These are phyloP conservation scores for Anarsia innoxiella DNA, from an alignment of 2,888 invertebrate species.

Conservation along the genomic window DNA sequence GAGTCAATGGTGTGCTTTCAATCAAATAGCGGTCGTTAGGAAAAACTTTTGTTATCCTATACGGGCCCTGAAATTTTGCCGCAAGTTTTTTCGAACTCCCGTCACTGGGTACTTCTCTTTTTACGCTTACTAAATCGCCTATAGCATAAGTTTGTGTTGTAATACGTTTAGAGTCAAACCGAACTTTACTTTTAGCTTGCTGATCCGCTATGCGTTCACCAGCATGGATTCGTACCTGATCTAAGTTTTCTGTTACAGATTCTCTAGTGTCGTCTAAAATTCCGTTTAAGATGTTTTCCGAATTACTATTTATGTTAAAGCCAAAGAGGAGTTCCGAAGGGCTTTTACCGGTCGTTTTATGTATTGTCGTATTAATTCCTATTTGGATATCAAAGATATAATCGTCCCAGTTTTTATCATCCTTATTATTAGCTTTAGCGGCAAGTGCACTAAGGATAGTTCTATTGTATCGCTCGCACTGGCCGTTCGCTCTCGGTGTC, in stretches of 20 bases:
- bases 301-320: slow-evolving; percentile 14
- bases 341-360: slow-evolving; percentile 16
- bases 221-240: background rate
- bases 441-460: slow-evolving; percentile 4
- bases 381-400: too few relatives aligned
- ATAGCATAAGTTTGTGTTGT: background rate
- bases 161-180: slow-evolving; percentile 1
- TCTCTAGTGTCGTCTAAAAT: slow-evolving; percentile 8
- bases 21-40: slow-evolving; percentile 4
- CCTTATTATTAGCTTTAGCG: slow-evolving; percentile 2
- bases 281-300: slow-evolving; percentile 12
- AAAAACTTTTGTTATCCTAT: slow-evolving; percentile 5
- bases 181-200: slow-evolving; percentile 6
- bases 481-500: slow-evolving; percentile 1
- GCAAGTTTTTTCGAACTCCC: slow-evolving; percentile 10
- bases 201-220: slow-evolving; percentile 1
- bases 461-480: slow-evolving; percentile 1
- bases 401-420: slow-evolving; percentile 14
- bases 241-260: background rate
- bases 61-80: slow-evolving; percentile 12
- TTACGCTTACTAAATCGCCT: slow-evolving; percentile 7
- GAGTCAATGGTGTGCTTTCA: slow-evolving; percentile 7
- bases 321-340: slow-evolving; percentile 18
- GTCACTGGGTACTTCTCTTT: slow-evolving; percentile 1
- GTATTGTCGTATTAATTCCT: too few relatives aligned